phyloP scores from a whole-genome alignment of 2,113 vertebrate genomes.

The Corapipo altera region DNA sequence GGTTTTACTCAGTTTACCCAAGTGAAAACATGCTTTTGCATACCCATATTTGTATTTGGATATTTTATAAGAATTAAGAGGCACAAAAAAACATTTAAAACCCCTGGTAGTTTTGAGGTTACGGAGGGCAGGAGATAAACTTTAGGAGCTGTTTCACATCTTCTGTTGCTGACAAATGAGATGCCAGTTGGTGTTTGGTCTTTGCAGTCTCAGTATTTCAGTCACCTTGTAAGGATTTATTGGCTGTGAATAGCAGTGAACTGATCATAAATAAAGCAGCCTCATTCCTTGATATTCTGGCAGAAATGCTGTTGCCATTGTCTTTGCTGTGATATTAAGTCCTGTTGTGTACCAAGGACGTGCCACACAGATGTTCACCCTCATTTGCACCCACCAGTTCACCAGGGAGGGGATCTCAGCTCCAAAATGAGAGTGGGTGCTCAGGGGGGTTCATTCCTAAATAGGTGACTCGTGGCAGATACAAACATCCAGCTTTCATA shows the following conservation, averaged over 20 bases:
- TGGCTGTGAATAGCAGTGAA: neutral
- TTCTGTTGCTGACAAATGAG: neutral
- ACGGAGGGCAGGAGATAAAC: neutral
- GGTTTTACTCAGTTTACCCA: neutral
- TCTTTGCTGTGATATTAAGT: neutral
- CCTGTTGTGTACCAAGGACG: neutral
- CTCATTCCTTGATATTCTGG: neutral
- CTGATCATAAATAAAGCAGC: neutral
- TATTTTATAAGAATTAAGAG: neutral
- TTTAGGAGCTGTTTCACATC: rapidly evolving
- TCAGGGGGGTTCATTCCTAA: neutral
- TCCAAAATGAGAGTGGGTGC: neutral
- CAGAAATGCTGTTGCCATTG: neutral
- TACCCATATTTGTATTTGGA: neutral
- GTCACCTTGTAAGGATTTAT: neutral
- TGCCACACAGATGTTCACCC: neutral
- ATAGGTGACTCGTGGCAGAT: neutral
- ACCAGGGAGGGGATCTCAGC: neutral
- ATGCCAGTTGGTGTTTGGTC: neutral
- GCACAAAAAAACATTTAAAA: neutral
- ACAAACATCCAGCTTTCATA: neutral
- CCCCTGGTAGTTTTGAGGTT: neutral
- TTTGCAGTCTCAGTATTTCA: neutral
- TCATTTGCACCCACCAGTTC: rapidly evolving
- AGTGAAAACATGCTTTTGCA: neutral